These are phyloP conservation scores for Alligator mississippiensis DNA, from an alignment of 2,113 vertebrate species.

Conservation along the genomic window DNA sequence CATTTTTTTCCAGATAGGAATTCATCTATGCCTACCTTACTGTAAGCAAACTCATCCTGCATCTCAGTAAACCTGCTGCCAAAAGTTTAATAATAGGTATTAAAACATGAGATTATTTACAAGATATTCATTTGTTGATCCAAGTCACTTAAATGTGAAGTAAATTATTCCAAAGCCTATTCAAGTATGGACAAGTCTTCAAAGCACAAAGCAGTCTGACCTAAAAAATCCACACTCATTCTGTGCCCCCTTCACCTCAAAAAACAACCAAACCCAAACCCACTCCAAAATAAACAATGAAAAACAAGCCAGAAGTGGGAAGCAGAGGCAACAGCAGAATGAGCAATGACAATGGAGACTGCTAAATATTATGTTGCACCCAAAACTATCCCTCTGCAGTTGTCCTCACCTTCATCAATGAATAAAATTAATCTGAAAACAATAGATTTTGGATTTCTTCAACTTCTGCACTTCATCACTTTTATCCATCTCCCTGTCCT, in stretches of 20 bases:
- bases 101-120: background rate
- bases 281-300: background rate
- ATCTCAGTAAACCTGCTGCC: background rate
- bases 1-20: constrained; percentile 8
- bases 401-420: background rate
- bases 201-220: background rate
- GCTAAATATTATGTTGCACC: background rate
- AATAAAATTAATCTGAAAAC: background rate
- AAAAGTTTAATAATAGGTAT: background rate
- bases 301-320: background rate
- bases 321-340: background rate
- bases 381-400: background rate
- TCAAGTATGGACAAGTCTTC: background rate
- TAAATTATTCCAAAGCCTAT: background rate
- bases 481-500: background rate
- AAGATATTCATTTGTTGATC: background rate
- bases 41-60: background rate
- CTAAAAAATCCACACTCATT: background rate
- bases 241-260: background rate
- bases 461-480: background rate
- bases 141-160: rapidly evolving
- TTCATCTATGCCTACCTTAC: constrained; percentile 24
- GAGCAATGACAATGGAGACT: background rate
- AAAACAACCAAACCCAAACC: too few relatives aligned
- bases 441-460: background rate